Conservation (phyloP, 2,888 invertebrate species). For the Plebejus argus region DNA sequence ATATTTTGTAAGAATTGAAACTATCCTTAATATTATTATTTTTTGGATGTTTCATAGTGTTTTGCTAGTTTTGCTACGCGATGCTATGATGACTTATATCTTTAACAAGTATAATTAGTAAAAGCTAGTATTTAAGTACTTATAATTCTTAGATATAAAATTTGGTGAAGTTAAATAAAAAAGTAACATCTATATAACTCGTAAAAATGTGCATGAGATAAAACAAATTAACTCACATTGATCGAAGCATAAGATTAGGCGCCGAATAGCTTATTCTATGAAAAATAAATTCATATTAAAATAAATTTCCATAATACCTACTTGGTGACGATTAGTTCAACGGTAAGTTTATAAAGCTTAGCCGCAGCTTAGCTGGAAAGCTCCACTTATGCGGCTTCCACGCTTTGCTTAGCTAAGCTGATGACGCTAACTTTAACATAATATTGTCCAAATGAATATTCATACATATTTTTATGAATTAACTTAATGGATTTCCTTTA, state of each 20-base stretch:
- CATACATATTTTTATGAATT: neutral
- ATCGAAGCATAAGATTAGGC: neutral
- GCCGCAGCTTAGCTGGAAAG: neutral
- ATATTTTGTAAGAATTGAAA: neutral
- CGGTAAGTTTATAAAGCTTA: constrained; percentile 7
- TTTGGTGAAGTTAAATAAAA: no score
- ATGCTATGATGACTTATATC: no score
- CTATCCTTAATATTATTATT: neutral
- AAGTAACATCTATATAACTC: no score
- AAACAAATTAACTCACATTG: neutral
- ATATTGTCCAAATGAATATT: neutral
- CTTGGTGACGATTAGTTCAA: neutral
- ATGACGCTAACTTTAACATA: neutral
- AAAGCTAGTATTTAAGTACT: no score
- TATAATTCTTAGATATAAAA: no score
- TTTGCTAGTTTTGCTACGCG: no score
- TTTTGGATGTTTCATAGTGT: neutral
- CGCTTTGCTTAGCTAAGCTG: constrained; percentile 7
- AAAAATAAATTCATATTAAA: neutral
- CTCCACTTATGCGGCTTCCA: constrained; percentile 2
- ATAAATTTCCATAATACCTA: neutral
- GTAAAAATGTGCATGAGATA: no score
- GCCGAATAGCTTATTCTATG: neutral
- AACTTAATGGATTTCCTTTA: neutral
- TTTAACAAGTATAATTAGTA: no score